Base-by-base conservation (phyloP, 2,797 vertebrate species). In the Meda fulgida region DNA sequence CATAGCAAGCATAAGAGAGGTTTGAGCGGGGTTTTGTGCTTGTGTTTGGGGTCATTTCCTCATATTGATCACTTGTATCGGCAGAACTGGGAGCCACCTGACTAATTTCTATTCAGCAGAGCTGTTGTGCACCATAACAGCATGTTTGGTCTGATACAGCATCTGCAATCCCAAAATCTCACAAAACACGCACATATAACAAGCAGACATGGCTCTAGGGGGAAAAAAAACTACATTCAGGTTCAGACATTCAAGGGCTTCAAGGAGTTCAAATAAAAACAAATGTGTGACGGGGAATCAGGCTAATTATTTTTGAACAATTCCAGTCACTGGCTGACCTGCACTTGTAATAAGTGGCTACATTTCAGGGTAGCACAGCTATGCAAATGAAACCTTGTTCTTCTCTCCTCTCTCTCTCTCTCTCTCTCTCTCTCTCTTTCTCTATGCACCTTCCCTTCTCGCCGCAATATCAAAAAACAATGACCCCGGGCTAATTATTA, bases 401-500 rank as follows among this genome's bases (percentile, higher is more conserved):
- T 83, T 69, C 26, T 66, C 11, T 66, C n/a, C n/a, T 31, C 1
- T 31, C 31, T 31, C 31, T 71, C 72, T 79, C 8, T 36, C 78
- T 65, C 21, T 71, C 65, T 79, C 7, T 36, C 71, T 72, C 78
- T 51, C 55, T 46, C 58, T 43, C 65, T n/a, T 65, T 53, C 80
- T 81, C 66, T 65, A 48, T 53, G 53, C 65, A 69, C 55, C 55
- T 82, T 76, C 87, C 84, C 83, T n/a, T 85, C 85, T 83, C 31
- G 21, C 46, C 53, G 69, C 84, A 81, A 87, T 91, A 92, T 94
- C 91, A 93, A 92, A 93, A 93, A 94, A 91, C 92, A 85, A 92
- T 94, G 93, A 93, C 92, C 92, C 87, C 85, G 14, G 81, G 91
- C 91, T 94, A 92, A 95, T 94, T 92, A 94, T 93, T 84, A 89